Evolutionary conservation across 1,140 invertebrate genomes (phyloP).

Genomic region (Nebria ingens): DNA sequence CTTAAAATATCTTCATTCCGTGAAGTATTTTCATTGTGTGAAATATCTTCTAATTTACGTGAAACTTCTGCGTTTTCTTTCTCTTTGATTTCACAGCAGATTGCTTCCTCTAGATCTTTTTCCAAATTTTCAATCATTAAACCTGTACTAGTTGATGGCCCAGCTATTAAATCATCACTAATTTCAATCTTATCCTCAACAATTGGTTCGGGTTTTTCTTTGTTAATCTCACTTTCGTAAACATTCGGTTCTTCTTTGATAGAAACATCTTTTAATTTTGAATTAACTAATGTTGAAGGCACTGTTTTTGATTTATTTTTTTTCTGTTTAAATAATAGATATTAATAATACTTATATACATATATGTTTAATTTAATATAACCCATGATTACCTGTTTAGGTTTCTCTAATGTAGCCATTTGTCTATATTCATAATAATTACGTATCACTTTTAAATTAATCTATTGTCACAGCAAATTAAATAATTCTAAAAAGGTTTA

Average conservation of each 20-base stretch:
- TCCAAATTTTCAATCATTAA: no score
- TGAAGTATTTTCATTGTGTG: no score
- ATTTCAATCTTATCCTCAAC: not conserved
- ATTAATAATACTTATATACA: not conserved
- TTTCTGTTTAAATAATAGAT: not conserved
- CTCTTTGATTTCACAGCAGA: no score
- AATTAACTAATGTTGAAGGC: not conserved
- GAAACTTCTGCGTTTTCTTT: no score
- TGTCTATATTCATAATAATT: not conserved
- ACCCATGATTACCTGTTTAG: not conserved
- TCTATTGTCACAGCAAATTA: not conserved
- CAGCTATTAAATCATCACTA: no score
- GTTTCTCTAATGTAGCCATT: slow-evolving; percentile 4
- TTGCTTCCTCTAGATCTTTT: no score
- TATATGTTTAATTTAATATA: not conserved
- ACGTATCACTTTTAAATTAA: not conserved
- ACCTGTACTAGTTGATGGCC: not conserved
- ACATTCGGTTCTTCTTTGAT: not conserved
- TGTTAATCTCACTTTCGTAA: no score
- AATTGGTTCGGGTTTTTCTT: not conserved
- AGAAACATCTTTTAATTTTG: no score
- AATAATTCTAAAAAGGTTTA: not conserved
- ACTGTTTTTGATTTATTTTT: not conserved
- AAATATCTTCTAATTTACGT: no score
- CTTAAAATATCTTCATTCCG: no score